Evolutionary conservation across 2,888 invertebrate genomes (phyloP).

Genomic region (Nephrotoma guestfalica): DNA sequence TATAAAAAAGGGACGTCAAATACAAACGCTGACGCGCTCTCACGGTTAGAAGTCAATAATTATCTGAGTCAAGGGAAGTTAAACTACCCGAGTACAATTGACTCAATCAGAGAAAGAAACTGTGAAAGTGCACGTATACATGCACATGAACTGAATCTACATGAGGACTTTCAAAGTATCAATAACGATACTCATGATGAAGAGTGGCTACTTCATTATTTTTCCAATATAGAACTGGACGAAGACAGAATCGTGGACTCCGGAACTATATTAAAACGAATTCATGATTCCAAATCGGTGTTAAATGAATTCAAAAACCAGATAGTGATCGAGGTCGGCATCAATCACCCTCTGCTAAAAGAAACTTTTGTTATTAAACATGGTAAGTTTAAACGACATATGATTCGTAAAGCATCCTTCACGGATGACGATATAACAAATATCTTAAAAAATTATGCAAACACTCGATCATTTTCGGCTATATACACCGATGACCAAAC

Average conservation of each 20-base stretch:
- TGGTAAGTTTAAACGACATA: no score
- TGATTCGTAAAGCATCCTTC: no score
- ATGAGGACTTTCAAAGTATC: neutral
- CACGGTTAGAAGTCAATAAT: neutral
- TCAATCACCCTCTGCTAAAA: neutral
- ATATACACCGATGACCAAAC: no score
- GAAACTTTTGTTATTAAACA: neutral
- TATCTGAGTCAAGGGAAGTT: neutral
- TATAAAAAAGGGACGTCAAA: neutral
- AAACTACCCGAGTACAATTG: neutral
- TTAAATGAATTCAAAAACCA: neutral
- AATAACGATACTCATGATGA: neutral
- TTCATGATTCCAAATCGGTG: neutral
- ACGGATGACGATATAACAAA: no score
- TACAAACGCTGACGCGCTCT: neutral
- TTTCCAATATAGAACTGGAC: neutral
- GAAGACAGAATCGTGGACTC: neutral
- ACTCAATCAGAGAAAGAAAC: neutral
- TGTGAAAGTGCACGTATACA: neutral
- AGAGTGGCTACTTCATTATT: neutral
- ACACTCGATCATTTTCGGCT: no score
- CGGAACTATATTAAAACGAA: neutral
- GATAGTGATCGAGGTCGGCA: neutral
- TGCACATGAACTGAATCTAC: neutral
- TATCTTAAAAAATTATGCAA: no score